Base-by-base conservation (phyloP, 2,113 vertebrate genomes). In the Carassius auratus region DNA sequence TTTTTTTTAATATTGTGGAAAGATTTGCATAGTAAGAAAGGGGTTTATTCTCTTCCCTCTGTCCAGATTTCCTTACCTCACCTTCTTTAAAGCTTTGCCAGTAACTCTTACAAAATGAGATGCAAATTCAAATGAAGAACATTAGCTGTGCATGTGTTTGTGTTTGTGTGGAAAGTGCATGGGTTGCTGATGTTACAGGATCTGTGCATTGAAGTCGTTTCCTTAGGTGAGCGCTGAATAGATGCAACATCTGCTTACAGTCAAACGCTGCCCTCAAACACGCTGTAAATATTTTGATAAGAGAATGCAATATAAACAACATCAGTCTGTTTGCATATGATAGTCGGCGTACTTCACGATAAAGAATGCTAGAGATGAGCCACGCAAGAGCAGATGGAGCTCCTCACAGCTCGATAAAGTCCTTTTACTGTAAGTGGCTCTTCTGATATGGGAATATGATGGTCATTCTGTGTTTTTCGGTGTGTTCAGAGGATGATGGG, bases 271-370 rank as follows among this genome's bases (percentile, higher is more conserved):
- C 91, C 91, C 92, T 59, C 57, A 13, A 59, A 59, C 57, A 59
- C 19, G 57, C 57, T 94, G 92, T 95, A 95, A 95, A 96, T 94
- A 95, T 94, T 94, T 93, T 93, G 92, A 93, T 92, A 90, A 94
- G 91, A 91, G 89, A 94, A 89, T 90, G 93, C 93, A 91, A 93
- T 91, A 92, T 93, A 92, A 93, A 93, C 91, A 94, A 93, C 92
- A 90, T 91, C 90, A 89, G 6, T 91, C 89, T 81, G 94, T 96
- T 93, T 94, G 93, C 89, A 94, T 93, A 93, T 87, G 92, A 94
- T 92, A 86, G 92, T 92, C 89, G 93, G 90, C 94, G 94, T 94
- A 95, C 89, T 66, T 93, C 92, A 93, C 93, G 90, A 94, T 92
- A 89, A 80, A 92, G 86, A 89, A 84, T 52, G 81, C 62, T 85